Conservation (phyloP, 2,888 invertebrate genomes). For the Thereva unica region DNA sequence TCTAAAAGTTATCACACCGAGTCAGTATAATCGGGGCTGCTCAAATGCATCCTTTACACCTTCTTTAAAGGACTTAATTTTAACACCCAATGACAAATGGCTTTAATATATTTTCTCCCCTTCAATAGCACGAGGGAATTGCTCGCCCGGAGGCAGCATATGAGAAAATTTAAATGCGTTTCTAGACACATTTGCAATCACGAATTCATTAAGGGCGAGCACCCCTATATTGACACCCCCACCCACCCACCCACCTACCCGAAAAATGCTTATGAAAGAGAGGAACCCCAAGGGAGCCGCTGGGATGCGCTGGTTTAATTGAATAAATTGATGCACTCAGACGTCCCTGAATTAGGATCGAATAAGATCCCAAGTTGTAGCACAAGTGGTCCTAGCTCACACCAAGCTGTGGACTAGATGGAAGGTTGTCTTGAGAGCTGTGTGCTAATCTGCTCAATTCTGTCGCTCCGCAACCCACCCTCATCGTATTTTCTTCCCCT, state of each 20-base stretch:
- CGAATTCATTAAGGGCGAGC: neutral
- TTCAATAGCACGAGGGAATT: neutral
- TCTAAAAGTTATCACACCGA: too few relatives aligned
- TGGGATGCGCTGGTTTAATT: slow-evolving; percentile 4
- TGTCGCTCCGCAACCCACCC: neutral
- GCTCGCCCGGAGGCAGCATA: neutral
- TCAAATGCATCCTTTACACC: too few relatives aligned
- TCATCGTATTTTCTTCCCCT: neutral
- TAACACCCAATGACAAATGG: slow-evolving; percentile 7
- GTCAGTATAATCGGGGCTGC: too few relatives aligned
- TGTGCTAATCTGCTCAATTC: neutral
- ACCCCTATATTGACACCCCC: neutral
- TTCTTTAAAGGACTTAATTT: neutral
- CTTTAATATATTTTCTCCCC: neutral
- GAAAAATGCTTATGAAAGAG: too few relatives aligned
- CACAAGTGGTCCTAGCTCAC: neutral
- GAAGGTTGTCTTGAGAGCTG: neutral
- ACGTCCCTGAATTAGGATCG: neutral
- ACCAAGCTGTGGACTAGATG: neutral
- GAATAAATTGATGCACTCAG: slow-evolving; percentile 12
- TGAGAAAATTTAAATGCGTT: neutral
- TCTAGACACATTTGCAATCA: neutral
- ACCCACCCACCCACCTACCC: neutral
- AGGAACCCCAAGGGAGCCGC: too few relatives aligned
- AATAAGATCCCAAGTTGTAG: neutral